These are phyloP conservation scores for Steinernema feltiae DNA, from an alignment of 1,140 invertebrate species.

Conservation along the genomic window DNA sequence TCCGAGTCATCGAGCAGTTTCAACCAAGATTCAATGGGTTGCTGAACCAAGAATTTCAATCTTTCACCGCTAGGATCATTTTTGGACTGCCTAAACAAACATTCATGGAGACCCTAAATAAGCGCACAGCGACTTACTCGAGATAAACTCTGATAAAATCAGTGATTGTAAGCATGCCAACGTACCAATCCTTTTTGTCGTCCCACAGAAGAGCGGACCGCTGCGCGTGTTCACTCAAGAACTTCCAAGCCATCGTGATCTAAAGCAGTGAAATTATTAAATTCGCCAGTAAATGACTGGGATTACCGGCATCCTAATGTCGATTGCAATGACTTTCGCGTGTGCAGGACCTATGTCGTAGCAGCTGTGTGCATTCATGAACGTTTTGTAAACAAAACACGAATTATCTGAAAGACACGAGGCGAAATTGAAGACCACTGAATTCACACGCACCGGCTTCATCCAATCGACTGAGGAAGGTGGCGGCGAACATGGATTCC, in stretches of 20 bases:
- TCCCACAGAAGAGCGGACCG: neutral
- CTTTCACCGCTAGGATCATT: neutral
- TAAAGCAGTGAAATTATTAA: no score
- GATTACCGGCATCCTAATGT: neutral
- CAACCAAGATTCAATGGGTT: neutral
- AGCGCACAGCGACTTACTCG: neutral
- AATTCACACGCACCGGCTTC: neutral
- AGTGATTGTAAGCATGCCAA: neutral
- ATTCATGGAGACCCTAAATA: neutral
- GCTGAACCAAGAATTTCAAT: neutral
- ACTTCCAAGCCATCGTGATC: neutral
- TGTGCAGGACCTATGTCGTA: neutral
- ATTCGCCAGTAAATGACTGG: neutral
- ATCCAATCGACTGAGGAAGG: neutral
- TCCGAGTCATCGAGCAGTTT: neutral
- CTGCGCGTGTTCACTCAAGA: neutral
- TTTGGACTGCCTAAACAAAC: neutral
- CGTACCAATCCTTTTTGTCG: neutral
- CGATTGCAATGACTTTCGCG: neutral
- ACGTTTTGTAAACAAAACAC: neutral
- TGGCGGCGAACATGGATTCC: neutral
- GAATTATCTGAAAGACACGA: neutral
- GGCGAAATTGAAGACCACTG: neutral
- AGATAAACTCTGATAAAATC: neutral
- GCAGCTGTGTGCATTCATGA: slow-evolving; percentile 7